Evolutionary conservation across 2,113 vertebrate genomes (phyloP).

Genomic region (Zootoca vivipara): DNA sequence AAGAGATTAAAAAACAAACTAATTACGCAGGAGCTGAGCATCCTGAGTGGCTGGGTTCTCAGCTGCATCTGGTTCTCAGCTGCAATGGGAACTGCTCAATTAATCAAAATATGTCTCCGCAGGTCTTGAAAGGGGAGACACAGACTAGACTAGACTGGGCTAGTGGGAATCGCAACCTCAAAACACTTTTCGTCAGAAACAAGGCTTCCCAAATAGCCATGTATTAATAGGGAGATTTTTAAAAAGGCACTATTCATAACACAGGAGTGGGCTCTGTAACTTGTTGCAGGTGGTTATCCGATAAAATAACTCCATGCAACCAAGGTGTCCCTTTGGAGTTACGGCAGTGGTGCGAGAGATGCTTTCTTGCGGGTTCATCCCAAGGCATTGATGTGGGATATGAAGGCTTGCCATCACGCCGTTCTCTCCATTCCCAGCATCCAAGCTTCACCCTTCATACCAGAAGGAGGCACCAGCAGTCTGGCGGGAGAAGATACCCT

Average conservation of each 20-base stretch:
- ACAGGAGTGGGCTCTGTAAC: not conserved
- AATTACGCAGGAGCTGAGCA: conserved; percentile 65
- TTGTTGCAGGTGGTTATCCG: not conserved
- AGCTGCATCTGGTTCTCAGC: conserved; percentile 66
- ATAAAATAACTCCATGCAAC: not conserved
- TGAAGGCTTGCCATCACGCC: not conserved
- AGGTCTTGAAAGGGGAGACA: conserved; percentile 51
- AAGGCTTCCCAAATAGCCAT: conserved; percentile 18
- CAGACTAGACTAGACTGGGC: not conserved
- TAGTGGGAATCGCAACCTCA: not conserved
- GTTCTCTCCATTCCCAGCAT: no score
- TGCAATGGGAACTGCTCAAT: conserved; percentile 67
- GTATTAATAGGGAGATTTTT: conserved; percentile 2
- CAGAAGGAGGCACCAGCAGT: no score
- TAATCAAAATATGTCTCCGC: conserved; percentile 60
- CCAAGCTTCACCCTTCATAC: no score
- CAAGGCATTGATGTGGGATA: not conserved
- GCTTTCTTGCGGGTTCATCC: not conserved
- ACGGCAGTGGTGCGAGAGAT: no score
- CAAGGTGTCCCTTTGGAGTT: not conserved
- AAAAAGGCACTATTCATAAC: not conserved
- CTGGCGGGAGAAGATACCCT: no score
- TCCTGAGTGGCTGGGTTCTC: conserved; percentile 48
- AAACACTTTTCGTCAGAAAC: conserved; percentile 20
- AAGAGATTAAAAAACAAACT: conserved; percentile 72